phyloP scores from a whole-genome alignment of 1,140 invertebrate genomes.

The Sinella curviseta region DNA sequence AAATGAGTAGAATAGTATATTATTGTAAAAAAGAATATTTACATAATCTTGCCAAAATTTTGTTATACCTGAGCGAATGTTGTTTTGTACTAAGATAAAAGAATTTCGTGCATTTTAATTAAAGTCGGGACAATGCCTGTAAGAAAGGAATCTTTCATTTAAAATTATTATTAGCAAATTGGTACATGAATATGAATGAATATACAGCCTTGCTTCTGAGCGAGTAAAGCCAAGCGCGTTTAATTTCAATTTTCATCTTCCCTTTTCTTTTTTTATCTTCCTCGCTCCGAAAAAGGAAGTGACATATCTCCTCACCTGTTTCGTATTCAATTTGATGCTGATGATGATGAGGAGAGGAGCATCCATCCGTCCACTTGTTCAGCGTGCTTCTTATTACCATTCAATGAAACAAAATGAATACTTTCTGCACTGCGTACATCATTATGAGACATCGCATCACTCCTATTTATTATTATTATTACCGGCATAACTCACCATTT shows the following conservation, averaged over 20 bases:
- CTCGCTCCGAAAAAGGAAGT: constrained; percentile 12
- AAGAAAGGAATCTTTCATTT: too few relatives aligned
- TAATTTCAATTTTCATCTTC: neutral
- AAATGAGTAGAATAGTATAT: too few relatives aligned
- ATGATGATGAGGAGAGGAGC: neutral
- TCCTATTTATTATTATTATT: constrained; percentile 9
- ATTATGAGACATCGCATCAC: neutral
- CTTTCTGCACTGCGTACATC: too few relatives aligned
- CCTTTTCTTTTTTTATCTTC: neutral
- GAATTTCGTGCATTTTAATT: too few relatives aligned
- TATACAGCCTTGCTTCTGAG: neutral
- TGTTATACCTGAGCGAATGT: too few relatives aligned
- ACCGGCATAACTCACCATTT: constrained; percentile 8
- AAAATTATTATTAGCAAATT: neutral
- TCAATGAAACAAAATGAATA: too few relatives aligned
- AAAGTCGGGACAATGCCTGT: too few relatives aligned
- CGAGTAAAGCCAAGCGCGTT: neutral
- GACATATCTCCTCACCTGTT: neutral
- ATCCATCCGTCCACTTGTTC: neutral
- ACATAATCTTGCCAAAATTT: too few relatives aligned
- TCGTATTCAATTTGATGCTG: neutral
- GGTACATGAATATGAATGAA: neutral
- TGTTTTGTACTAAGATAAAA: too few relatives aligned
- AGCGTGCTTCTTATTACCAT: neutral
- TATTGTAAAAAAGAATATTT: too few relatives aligned